These are phyloP conservation scores for Temnothorax longispinosus DNA, from an alignment of 1,140 invertebrate species.

Conservation along the genomic window DNA sequence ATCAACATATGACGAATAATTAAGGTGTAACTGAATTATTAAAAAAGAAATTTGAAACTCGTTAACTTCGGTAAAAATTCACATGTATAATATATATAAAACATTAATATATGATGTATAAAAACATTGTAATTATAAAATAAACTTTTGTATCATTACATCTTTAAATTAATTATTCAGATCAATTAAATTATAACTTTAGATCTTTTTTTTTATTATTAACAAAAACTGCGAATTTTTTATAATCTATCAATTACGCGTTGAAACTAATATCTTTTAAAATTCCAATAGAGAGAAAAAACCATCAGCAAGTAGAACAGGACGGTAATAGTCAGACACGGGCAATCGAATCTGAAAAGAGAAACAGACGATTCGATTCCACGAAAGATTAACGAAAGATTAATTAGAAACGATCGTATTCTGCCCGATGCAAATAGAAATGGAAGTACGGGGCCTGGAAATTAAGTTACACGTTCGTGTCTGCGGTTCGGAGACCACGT, in stretches of 20 bases:
- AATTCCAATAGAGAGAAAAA: background rate
- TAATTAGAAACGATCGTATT: constrained; percentile 48
- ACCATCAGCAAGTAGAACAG: background rate
- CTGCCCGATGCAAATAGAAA: constrained; percentile 45
- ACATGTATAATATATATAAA: background rate
- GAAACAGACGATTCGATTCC: constrained; percentile 19
- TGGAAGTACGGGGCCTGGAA: constrained; percentile 4
- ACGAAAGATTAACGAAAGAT: constrained; percentile 42
- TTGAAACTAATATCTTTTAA: background rate
- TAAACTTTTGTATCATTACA: background rate
- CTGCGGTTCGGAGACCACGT: constrained; percentile 27
- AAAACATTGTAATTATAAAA: background rate
- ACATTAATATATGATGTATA: background rate
- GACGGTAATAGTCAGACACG: background rate
- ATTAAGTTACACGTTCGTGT: constrained; percentile 43
- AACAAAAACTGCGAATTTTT: background rate
- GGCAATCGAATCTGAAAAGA: background rate
- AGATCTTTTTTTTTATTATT: background rate
- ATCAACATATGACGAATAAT: background rate
- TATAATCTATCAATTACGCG: background rate
- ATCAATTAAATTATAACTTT: background rate
- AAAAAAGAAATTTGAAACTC: background rate
- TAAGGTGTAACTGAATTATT: background rate
- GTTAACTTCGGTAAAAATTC: background rate
- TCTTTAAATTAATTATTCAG: background rate